phyloP scores from a whole-genome alignment of 2,888 invertebrate species.

The Phlogophora meticulosa region DNA sequence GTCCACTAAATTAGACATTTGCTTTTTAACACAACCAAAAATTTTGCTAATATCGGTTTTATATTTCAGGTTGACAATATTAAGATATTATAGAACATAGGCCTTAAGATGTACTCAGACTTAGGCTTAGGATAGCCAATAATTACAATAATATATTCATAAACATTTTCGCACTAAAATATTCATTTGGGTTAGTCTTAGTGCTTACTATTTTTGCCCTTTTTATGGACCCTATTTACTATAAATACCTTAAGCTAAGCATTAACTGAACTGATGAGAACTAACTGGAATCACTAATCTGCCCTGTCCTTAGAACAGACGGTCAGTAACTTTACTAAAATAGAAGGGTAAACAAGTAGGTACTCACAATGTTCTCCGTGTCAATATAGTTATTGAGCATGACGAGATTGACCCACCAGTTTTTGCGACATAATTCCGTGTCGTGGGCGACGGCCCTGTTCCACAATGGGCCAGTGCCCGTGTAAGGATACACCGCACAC shows the following conservation, averaged over 20 bases:
- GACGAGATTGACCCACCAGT: conserved; percentile 92
- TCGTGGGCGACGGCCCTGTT: conserved; percentile 87
- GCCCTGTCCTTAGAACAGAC: too few species aligned
- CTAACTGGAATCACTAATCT: too few species aligned
- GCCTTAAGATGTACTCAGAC: conserved; percentile 60
- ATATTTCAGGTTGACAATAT: conserved; percentile 21
- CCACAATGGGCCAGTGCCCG: conserved; percentile 92
- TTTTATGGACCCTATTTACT: too few species aligned
- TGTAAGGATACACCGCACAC: conserved; percentile 89
- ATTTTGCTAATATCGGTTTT: conserved; percentile 18
- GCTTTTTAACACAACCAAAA: conserved; percentile 2
- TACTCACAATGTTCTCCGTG: conserved; percentile 90
- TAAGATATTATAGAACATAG: conserved; percentile 35
- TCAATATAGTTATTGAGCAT: conserved; percentile 92
- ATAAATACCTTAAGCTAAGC: too few species aligned
- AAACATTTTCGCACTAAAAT: conserved; percentile 19
- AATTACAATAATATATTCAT: conserved; percentile 59
- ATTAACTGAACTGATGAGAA: too few species aligned
- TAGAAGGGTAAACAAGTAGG: too few species aligned
- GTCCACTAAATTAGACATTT: conserved; percentile 48
- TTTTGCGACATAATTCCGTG: conserved; percentile 88
- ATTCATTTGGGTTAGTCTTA: too few species aligned
- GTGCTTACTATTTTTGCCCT: too few species aligned
- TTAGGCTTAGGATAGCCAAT: conserved; percentile 56
- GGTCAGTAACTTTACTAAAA: too few species aligned